Percentiles rank a stretch among this genome's conserved stretches.
These are phyloP conservation scores for Cuniculus paca DNA, from an alignment of 2,797 vertebrate species.

Conservation along the genomic window DNA sequence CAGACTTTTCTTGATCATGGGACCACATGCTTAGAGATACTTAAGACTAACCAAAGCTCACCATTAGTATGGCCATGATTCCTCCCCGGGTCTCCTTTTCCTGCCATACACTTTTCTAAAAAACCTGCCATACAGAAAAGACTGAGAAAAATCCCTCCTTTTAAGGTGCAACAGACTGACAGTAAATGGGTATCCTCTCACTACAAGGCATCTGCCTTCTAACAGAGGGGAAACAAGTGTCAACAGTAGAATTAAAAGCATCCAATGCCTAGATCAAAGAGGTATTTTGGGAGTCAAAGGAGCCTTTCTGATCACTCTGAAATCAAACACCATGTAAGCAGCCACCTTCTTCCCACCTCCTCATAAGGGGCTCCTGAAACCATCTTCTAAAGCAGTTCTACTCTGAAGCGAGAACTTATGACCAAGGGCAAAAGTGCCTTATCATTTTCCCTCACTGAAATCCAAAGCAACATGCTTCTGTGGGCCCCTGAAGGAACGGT, in stretches of 20 bases:
- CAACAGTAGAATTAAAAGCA: slow-evolving; percentile 34
- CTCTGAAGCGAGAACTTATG: slow-evolving; percentile 2
- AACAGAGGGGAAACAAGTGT: slow-evolving; percentile 27
- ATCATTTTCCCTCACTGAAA: neutral
- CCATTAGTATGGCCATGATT: no score
- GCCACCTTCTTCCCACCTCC: slow-evolving; percentile 62
- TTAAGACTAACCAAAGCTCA: neutral
- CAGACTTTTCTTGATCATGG: neutral
- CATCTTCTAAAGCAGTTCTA: slow-evolving; percentile 37
- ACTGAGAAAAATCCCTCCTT: neutral
- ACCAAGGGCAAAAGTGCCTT: neutral
- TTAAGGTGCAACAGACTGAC: neutral
- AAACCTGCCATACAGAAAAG: neutral
- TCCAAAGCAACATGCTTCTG: neutral
- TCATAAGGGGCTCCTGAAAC: slow-evolving; percentile 48
- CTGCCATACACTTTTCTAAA: neutral
- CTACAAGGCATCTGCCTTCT: neutral
- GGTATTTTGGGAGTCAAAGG: slow-evolving; percentile 67
- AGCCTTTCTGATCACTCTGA: slow-evolving; percentile 72
- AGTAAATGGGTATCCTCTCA: neutral
- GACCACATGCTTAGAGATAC: neutral
- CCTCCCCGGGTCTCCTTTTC: neutral
- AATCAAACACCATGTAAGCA: slow-evolving; percentile 48
- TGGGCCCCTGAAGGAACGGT: neutral
- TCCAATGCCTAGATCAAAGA: neutral